These are phyloP conservation scores for Phrynocephalus guinanensis DNA, from an alignment of 2,797 vertebrate genomes.

Conservation along the genomic window DNA sequence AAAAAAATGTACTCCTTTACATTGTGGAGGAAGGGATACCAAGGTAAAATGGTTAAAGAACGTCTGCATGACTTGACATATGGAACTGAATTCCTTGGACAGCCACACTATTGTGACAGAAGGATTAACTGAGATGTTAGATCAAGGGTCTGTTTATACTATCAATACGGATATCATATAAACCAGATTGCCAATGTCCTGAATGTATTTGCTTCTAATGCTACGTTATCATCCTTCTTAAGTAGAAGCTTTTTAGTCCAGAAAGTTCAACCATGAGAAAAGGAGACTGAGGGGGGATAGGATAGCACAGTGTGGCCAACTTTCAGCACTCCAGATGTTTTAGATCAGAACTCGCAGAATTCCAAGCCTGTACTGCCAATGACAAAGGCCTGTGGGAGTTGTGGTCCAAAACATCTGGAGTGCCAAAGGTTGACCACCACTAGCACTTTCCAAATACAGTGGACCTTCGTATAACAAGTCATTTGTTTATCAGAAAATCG, in stretches of 20 bases:
- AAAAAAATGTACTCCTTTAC: neutral
- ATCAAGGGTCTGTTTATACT: neutral
- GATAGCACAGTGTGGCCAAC: too few species aligned
- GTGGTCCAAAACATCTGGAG: too few species aligned
- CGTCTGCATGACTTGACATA: neutral
- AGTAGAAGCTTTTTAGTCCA: neutral
- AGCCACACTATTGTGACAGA: neutral
- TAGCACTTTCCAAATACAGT: too few species aligned
- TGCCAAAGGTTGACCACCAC: too few species aligned
- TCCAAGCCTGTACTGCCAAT: too few species aligned
- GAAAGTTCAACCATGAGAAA: too few species aligned
- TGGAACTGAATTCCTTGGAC: neutral
- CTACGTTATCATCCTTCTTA: neutral
- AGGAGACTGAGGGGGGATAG: too few species aligned
- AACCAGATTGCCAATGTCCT: neutral
- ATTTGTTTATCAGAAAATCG: too few species aligned
- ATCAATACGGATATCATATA: neutral
- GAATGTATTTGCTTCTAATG: neutral
- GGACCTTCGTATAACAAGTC: too few species aligned
- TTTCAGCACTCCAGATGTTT: too few species aligned
- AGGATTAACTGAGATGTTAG: neutral
- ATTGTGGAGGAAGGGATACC: neutral
- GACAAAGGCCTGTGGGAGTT: too few species aligned
- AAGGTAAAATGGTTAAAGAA: neutral
- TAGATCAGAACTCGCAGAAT: too few species aligned